Evolutionary conservation across 2,113 vertebrate species (phyloP), one percentile per base, ranked within the genome.

Genomic region (Rana temporaria): DNA sequence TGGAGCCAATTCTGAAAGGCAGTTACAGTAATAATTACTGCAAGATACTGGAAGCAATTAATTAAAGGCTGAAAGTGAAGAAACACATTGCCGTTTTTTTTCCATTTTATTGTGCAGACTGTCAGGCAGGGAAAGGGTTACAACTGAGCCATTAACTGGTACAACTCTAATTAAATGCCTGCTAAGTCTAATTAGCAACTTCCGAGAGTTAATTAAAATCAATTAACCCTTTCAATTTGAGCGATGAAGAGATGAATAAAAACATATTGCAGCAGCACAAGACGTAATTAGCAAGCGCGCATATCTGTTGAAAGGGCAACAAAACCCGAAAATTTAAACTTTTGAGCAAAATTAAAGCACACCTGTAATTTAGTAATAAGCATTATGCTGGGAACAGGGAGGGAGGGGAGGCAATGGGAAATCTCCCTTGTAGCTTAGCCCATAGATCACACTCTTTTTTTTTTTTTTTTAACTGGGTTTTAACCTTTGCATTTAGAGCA

Each of bases 111-210:
- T 3, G 38, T 26, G 16, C 30, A 48, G 24, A 14, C 48, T 55
- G 60, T 30, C 48, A 60, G 56, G 79, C 26, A 74, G 18, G 7
- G 68, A 73, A 63, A 55, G 60, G 79, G 79, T 73, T 81, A 65
- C n/a, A 22, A 8, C 56, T n/a, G 19, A 55, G 26, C 56, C 79
- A 74, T 82, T 82, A 82, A 66, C 56, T 82, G 73, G 42, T 65
- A 30, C 48, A 66, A 26, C 63, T 82, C 69, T 82, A 82, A 73
- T 82, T 82, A 82, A 82, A 82, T 65, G 60, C 69, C 64, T 56
- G 59, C 79, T 69, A 73, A 55, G 60, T 65, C 79, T 82, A 74
- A 82, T 82, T 73, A 82, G 70, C 53, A 57, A 57, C 60, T 55
- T 65, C 59, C 70, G n/a, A 74, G 62, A 73, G 60, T 63, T 82